Evolutionary conservation across 2,113 vertebrate species (phyloP).

Genomic region (Sinosuthora webbiana): DNA sequence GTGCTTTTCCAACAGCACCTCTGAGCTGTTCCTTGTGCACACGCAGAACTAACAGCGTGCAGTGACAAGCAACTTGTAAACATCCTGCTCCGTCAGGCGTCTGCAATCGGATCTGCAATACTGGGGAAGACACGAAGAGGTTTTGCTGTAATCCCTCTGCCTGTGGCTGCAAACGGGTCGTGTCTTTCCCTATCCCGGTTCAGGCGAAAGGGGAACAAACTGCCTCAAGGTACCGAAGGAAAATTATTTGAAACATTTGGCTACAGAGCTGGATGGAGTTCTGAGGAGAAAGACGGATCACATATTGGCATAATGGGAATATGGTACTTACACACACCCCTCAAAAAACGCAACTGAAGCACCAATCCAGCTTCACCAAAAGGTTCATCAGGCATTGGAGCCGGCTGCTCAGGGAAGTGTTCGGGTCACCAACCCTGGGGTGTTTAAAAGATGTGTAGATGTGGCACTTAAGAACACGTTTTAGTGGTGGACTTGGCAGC

Average conservation of each 20-base stretch:
- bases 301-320: accelerated
- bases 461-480: not conserved
- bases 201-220: not conserved
- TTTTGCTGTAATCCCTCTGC: not conserved
- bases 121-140: too few species aligned
- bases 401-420: not conserved
- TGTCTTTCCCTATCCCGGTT: not conserved
- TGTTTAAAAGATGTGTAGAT: not conserved
- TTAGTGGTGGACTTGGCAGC: not conserved
- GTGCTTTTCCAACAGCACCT: accelerated
- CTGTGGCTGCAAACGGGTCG: accelerated
- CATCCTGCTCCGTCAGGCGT: not conserved
- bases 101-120: not conserved
- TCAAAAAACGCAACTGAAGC: not conserved
- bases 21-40: not conserved
- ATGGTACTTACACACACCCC: too few species aligned
- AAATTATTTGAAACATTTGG: not conserved
- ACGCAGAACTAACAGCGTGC: accelerated
- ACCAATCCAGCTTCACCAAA: not conserved
- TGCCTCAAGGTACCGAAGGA: not conserved
- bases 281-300: not conserved
- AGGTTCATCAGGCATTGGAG: not conserved
- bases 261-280: not conserved
- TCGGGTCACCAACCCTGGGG: not conserved
- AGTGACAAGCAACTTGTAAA: not conserved